These are phyloP conservation scores for Tiliacea citrago DNA, from an alignment of 2,888 invertebrate species.

Conservation along the genomic window DNA sequence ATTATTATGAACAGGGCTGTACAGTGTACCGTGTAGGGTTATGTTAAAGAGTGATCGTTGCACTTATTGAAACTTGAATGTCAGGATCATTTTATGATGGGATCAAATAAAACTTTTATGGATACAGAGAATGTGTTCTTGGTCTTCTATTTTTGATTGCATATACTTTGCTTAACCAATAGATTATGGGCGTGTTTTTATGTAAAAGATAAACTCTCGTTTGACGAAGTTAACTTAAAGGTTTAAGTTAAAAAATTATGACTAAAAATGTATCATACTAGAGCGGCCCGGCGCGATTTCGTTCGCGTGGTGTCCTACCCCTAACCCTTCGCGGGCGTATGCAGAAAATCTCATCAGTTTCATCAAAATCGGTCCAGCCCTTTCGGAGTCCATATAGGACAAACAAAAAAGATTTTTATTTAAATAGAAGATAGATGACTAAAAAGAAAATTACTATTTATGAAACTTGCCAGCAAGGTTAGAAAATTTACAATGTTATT, in stretches of 20 bases:
- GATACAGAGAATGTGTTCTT: background rate
- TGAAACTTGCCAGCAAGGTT: background rate
- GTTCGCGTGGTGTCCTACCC: too few species aligned
- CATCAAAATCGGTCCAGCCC: too few species aligned
- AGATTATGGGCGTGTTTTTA: background rate
- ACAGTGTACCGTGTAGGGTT: background rate
- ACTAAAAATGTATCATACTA: too few species aligned
- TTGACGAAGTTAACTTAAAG: too few species aligned
- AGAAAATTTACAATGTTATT: background rate
- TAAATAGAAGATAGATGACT: too few species aligned
- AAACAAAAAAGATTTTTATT: too few species aligned
- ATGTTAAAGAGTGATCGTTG: constrained; percentile 6
- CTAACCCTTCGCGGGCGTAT: too few species aligned
- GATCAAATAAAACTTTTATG: background rate
- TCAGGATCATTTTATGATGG: constrained; percentile 5
- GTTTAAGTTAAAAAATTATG: background rate
- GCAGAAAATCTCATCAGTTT: too few species aligned
- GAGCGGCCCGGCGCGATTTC: too few species aligned
- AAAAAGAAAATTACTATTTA: too few species aligned
- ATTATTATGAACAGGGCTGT: constrained; percentile 36
- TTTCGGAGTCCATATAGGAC: too few species aligned
- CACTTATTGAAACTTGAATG: constrained; percentile 30
- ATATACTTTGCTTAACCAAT: background rate
- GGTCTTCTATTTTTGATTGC: background rate
- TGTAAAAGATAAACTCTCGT: too few species aligned